These are phyloP conservation scores for Drosophila picticornis DNA, from an alignment of 2,888 invertebrate genomes.

Conservation along the genomic window DNA sequence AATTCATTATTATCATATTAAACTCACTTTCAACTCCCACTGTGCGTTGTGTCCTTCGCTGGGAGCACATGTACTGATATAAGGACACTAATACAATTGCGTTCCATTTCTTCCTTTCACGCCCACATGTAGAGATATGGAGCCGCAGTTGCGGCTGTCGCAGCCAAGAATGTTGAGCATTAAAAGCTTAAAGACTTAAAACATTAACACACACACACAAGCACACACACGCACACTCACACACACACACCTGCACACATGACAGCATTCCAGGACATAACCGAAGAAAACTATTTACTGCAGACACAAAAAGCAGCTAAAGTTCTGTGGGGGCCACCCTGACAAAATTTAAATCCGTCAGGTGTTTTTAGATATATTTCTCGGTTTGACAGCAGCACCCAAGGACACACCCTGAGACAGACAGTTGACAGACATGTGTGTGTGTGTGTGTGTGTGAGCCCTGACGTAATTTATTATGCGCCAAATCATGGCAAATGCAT, in stretches of 20 bases:
- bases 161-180: conserved; percentile 64
- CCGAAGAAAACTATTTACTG: conserved; percentile 62
- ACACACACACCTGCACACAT: conserved; percentile 16
- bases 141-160: conserved; percentile 51
- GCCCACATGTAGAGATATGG: conserved; percentile 25
- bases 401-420: conserved; percentile 26
- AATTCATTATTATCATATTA: conserved; percentile 40
- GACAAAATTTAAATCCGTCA: conserved; percentile 74
- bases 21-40: conserved; percentile 36
- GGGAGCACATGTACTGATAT: conserved; percentile 13
- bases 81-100: conserved; percentile 34
- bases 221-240: conserved; percentile 19
- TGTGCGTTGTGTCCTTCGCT: conserved; percentile 24
- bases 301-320: conserved; percentile 39
- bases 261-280: conserved; percentile 42
- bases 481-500: conserved; percentile 74
- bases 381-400: conserved; percentile 28
- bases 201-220: conserved; percentile 64
- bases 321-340: conserved; percentile 38
- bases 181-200: conserved; percentile 74
- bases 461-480: conserved; percentile 69
- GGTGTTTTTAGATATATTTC: conserved; percentile 64
- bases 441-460: conserved; percentile 9
- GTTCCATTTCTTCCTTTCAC: conserved; percentile 4
- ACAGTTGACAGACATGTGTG: conserved; percentile 41